phyloP scores from a whole-genome alignment of 1,140 invertebrate genomes.

The Platyscapa corneri region DNA sequence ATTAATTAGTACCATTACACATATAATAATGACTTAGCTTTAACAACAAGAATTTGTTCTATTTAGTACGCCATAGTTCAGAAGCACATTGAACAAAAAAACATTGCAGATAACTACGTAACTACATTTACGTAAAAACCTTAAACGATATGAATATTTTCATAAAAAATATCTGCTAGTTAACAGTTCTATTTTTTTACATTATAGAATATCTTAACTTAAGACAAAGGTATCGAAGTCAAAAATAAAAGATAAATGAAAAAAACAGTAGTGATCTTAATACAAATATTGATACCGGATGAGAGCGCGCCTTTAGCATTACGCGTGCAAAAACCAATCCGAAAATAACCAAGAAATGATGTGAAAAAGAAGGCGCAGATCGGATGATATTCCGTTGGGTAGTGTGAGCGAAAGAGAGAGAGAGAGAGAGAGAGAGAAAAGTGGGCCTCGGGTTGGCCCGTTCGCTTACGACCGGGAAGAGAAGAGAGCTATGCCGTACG shows the following conservation, averaged over 20 bases:
- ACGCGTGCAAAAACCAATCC: constrained; percentile 35
- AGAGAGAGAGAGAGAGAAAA: constrained; percentile 29
- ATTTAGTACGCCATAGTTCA: too few species aligned
- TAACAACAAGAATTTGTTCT: too few species aligned
- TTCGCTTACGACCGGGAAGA: constrained; percentile 11
- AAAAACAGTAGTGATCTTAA: background rate
- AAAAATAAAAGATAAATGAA: background rate
- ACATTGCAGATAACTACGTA: too few species aligned
- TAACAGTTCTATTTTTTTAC: background rate
- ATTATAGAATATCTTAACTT: background rate
- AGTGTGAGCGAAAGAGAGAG: constrained; percentile 16
- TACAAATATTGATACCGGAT: background rate
- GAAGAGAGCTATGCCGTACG: background rate
- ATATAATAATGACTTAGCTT: too few species aligned
- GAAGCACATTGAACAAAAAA: too few species aligned
- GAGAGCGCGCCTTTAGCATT: background rate
- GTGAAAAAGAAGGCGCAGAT: background rate
- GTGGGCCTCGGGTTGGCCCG: constrained; percentile 4
- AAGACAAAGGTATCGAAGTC: background rate
- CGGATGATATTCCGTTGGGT: background rate
- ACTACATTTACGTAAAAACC: too few species aligned
- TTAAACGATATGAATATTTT: background rate
- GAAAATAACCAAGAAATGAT: constrained; percentile 37
- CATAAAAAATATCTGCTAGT: background rate
- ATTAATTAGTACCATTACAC: too few species aligned